phyloP scores from a whole-genome alignment of 2,113 vertebrate species.

The Sander lucioperca region DNA sequence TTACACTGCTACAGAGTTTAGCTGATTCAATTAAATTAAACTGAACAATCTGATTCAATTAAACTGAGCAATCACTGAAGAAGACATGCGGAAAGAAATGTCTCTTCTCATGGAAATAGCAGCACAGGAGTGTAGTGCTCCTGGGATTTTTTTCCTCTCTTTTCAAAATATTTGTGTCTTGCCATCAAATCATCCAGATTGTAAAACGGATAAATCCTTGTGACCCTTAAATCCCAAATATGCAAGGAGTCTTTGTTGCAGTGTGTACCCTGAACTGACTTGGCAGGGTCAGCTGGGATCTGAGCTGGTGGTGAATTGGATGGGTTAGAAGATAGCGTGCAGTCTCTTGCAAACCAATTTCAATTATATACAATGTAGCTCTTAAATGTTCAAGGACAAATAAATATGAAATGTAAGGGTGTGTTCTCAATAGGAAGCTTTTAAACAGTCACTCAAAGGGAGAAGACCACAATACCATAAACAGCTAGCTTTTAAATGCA shows the following conservation, averaged over 20 bases:
- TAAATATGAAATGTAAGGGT: not conserved
- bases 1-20: not conserved
- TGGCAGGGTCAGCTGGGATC: conserved; percentile 29
- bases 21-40: not conserved
- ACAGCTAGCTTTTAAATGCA: conserved; percentile 11
- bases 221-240: conserved; percentile 68
- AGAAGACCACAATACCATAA: not conserved
- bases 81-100: not conserved
- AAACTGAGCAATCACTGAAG: not conserved
- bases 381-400: not conserved
- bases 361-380: conserved; percentile 20
- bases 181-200: conserved; percentile 67
- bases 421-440: not conserved
- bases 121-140: not conserved
- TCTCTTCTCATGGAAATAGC: not conserved
- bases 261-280: conserved; percentile 14
- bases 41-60: not conserved
- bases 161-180: conserved; percentile 54
- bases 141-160: conserved; percentile 8
- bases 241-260: conserved; percentile 50
- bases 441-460: conserved; percentile 47
- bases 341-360: conserved; percentile 18
- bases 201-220: conserved; percentile 49
- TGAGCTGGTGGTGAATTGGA: conserved; percentile 2
- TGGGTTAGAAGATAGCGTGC: conserved; percentile 11